phyloP scores from a whole-genome alignment of 2,797 vertebrate genomes.

The Cossypha heuglini region DNA sequence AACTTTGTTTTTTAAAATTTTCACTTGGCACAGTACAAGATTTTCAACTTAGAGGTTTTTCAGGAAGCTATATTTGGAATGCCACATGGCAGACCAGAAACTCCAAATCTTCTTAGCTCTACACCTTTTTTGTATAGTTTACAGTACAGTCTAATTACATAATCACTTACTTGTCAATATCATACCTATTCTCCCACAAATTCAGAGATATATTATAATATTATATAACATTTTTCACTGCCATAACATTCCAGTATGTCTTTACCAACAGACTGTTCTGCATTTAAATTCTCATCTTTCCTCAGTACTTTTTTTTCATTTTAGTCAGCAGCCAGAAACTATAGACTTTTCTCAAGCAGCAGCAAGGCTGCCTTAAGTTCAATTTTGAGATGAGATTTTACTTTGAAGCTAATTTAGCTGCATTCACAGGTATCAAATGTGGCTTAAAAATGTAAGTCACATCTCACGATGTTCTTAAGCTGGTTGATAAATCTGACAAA shows the following conservation, averaged over 20 bases:
- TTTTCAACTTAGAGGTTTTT: not conserved
- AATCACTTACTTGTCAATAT: slow-evolving; percentile 2
- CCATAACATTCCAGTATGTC: not conserved
- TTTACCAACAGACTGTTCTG: not conserved
- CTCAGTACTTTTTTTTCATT: not conserved
- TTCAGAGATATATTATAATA: not conserved
- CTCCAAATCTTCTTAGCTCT: not conserved
- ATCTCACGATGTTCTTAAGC: not conserved
- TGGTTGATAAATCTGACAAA: not conserved
- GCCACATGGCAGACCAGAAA: not conserved
- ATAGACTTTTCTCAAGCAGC: not conserved
- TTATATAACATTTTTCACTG: slow-evolving; percentile 1
- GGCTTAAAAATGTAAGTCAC: not conserved
- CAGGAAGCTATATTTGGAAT: not conserved
- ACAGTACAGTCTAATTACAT: not conserved
- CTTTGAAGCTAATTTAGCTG: not conserved
- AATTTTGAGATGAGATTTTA: slow-evolving; percentile 10
- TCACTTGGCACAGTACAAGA: not conserved
- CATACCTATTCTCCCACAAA: not conserved
- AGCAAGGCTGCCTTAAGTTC: not conserved
- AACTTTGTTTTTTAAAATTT: not conserved
- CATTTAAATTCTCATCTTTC: slow-evolving; percentile 18
- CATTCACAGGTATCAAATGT: not conserved
- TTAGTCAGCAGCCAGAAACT: slow-evolving; percentile 2
- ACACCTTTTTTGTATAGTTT: not conserved